Evolutionary conservation across 2,888 invertebrate genomes (phyloP), one percentile per base, ranked within the genome.

Genomic region (Synanthedon vespiformis): DNA sequence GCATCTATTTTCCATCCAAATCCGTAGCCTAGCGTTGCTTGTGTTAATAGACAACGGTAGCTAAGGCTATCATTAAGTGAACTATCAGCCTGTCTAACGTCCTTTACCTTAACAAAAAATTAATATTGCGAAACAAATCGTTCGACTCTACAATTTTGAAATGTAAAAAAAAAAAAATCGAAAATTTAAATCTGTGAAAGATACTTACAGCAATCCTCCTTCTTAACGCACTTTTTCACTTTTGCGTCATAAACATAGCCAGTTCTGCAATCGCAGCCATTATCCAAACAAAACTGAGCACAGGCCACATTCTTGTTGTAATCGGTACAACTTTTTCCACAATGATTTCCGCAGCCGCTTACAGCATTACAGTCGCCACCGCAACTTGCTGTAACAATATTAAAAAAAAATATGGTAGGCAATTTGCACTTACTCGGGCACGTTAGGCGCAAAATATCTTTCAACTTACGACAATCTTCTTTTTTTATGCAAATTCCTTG

Each of bases 281-380:
- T 80, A 59, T 75, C 76, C 40, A 71, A 65, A 51, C 81, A 81
- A 0, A 78, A 75, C 8, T 65, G 72, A 1, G 71, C 57, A 54
- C 81, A 81, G 0, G 72, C 77, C 54, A 80, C 79, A 1, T 61
- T 56, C 4, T 77, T 72, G 40, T 58, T 64, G 58, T 75, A 69
- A 58, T 81, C 81, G 0, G 76, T 71, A 51, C 81, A 81, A 2
- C 67, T 69, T 53, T 71, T 72, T 2, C 80, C 78, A 55, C 81
- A 81, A 56, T 74, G 70, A 64, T 80, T 78, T 0, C 80, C 80
- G 53, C 81, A 81, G 6, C 81, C 81, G 0, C 71, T 65, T 3
- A 70, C 73, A 0, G 81, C 80, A 53, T 80, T 80, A 49, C 54
- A 56, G 53, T 81, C 80, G 0, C 71, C 74, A 2, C 69, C 67